Conservation (phyloP, 1,140 invertebrate species). For the Neuroterus valhalla region DNA sequence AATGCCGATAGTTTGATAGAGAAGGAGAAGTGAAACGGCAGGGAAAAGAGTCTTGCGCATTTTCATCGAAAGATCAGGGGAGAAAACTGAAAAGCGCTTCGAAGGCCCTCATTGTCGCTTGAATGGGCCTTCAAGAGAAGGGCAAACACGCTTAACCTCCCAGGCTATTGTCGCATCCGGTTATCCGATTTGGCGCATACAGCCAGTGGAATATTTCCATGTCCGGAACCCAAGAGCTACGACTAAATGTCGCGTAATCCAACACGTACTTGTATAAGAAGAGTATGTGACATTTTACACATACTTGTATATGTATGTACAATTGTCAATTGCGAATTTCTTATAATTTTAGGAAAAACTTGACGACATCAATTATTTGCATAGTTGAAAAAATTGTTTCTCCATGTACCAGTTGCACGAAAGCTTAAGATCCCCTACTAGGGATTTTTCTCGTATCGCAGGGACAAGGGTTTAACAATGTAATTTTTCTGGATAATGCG, state of each 20-base stretch:
- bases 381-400: too few species aligned
- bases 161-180: constrained; percentile 68
- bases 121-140: constrained; percentile 72
- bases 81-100: constrained; percentile 66
- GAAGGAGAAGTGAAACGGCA: constrained; percentile 22
- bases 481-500: constrained; percentile 6
- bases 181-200: constrained; percentile 71
- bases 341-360: too few species aligned
- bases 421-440: too few species aligned
- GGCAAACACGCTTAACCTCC: constrained; percentile 74
- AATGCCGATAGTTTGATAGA: constrained; percentile 41
- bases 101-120: constrained; percentile 66
- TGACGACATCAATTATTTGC: too few species aligned
- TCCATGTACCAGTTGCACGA: too few species aligned
- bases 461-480: not conserved
- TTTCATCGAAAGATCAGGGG: constrained; percentile 43
- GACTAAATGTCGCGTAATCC: constrained; percentile 4
- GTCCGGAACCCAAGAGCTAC: not conserved
- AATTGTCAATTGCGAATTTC: not conserved
- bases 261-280: not conserved
- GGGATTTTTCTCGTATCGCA: too few species aligned
- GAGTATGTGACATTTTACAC: not conserved
- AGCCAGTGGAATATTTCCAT: constrained; percentile 29
- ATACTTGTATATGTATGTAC: not conserved
- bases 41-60: constrained; percentile 33